Percentiles rank a stretch among this genome's conserved stretches.
phyloP scores from a whole-genome alignment of 2,888 invertebrate species.

The Axea sp. region DNA sequence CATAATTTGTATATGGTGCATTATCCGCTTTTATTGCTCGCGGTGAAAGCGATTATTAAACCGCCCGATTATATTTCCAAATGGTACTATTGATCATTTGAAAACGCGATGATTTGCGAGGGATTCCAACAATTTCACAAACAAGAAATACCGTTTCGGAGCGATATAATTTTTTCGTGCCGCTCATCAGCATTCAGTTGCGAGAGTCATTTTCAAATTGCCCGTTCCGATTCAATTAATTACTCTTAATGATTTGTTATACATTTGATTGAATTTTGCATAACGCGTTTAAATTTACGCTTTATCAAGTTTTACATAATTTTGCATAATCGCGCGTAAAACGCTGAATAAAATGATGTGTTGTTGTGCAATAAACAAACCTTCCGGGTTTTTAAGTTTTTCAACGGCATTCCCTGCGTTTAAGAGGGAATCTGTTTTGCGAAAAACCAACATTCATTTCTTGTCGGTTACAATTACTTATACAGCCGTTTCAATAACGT shows the following conservation, averaged over 20 bases:
- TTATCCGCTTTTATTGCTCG: slow-evolving; percentile 31
- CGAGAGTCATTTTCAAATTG: too few relatives aligned
- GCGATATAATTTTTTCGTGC: too few relatives aligned
- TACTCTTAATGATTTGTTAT: slow-evolving; percentile 34
- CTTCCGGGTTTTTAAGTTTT: slow-evolving; percentile 40
- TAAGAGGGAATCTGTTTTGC: slow-evolving; percentile 17
- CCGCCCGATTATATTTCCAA: slow-evolving; percentile 15
- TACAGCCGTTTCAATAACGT: slow-evolving; percentile 6
- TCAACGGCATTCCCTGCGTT: slow-evolving; percentile 1
- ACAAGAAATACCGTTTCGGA: too few relatives aligned
- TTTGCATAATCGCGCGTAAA: slow-evolving; percentile 45
- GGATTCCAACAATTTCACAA: too few relatives aligned
- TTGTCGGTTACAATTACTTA: background rate
- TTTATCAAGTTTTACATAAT: slow-evolving; percentile 46
- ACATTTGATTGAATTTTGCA: slow-evolving; percentile 36
- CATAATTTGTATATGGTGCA: slow-evolving; percentile 33
- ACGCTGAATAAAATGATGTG: slow-evolving; percentile 50
- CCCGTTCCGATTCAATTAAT: slow-evolving; percentile 8
- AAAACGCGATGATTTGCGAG: slow-evolving; percentile 24
- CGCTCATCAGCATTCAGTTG: too few relatives aligned
- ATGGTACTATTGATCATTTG: slow-evolving; percentile 21
- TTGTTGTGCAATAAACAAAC: slow-evolving; percentile 23
- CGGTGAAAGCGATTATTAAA: slow-evolving; percentile 51
- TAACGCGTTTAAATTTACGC: slow-evolving; percentile 6
- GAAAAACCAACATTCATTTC: slow-evolving; percentile 10